Percentiles rank a stretch among this genome's conserved stretches.
phyloP scores from a whole-genome alignment of 2,888 invertebrate species.

The Nymphalis polychloros region DNA sequence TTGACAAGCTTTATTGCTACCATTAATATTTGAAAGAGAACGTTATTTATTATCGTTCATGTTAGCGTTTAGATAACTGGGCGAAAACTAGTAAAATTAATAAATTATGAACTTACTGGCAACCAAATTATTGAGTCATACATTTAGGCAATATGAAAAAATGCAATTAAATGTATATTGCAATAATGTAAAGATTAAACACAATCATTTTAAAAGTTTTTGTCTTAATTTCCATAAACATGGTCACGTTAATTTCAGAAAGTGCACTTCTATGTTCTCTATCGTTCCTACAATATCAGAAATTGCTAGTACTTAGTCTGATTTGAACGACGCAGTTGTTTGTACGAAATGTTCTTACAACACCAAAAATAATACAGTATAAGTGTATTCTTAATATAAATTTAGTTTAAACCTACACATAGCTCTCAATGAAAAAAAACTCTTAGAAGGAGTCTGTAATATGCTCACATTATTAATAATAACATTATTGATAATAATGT shows the following conservation, averaged over 20 bases:
- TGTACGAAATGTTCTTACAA: not conserved
- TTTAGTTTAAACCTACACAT: too few species aligned
- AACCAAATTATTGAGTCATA: not conserved
- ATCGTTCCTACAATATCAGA: conserved; percentile 7
- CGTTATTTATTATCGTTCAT: not conserved
- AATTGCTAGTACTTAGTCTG: conserved; percentile 11
- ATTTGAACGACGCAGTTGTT: conserved; percentile 1
- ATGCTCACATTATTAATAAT: too few species aligned
- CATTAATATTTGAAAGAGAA: too few species aligned
- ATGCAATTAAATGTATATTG: not conserved
- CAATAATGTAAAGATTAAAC: not conserved
- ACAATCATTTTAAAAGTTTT: conserved; percentile 13
- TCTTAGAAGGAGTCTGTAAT: too few species aligned
- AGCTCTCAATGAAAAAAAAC: too few species aligned
- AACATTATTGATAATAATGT: too few species aligned
- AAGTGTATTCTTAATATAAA: too few species aligned
- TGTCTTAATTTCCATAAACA: conserved; percentile 9
- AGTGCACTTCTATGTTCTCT: conserved; percentile 6
- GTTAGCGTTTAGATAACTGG: too few species aligned
- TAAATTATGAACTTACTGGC: too few species aligned
- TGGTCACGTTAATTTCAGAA: conserved; percentile 7
- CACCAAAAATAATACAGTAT: too few species aligned
- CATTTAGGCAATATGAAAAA: not conserved
- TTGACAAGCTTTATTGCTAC: too few species aligned
- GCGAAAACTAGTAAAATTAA: too few species aligned